Conservation (phyloP, 2,888 invertebrate species). For the Osedax fenrisi region DNA sequence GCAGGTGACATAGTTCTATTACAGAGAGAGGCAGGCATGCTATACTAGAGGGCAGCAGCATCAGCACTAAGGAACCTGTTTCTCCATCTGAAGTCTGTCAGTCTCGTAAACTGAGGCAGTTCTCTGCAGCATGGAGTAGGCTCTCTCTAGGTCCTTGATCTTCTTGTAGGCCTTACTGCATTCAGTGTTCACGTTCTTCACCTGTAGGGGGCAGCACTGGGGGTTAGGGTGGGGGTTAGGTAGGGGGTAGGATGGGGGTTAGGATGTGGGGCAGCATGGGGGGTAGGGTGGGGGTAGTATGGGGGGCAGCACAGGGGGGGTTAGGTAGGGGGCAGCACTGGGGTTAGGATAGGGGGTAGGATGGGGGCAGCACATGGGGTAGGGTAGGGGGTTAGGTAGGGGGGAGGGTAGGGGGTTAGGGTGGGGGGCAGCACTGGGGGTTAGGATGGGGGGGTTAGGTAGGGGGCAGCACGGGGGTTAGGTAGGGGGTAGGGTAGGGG, state of each 20-base stretch:
- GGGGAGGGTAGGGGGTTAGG: no score
- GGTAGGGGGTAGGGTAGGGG: neutral
- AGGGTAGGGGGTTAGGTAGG: no score
- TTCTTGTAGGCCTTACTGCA: slow-evolving; percentile 52
- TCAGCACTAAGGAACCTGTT: slow-evolving; percentile 43
- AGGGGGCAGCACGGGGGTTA: no score
- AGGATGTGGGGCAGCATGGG: neutral
- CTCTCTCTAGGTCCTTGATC: slow-evolving; percentile 48
- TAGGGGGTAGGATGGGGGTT: neutral
- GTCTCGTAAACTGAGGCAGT: slow-evolving; percentile 45
- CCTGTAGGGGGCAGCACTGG: neutral
- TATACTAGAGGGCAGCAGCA: no score
- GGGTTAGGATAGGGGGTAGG: no score
- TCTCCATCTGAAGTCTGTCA: slow-evolving; percentile 40
- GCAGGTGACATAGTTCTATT: no score
- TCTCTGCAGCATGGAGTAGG: slow-evolving; percentile 40
- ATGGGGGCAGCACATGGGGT: no score
- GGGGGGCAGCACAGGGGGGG: neutral
- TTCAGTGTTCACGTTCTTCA: slow-evolving; percentile 50
- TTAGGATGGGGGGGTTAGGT: no score
- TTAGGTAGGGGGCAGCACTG: no score
- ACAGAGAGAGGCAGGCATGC: no score
- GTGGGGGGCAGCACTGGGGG: no score
- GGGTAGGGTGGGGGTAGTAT: neutral
- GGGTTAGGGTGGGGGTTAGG: neutral